These are phyloP conservation scores for Stomorhina lunata DNA, from an alignment of 2,888 invertebrate species.

Conservation along the genomic window DNA sequence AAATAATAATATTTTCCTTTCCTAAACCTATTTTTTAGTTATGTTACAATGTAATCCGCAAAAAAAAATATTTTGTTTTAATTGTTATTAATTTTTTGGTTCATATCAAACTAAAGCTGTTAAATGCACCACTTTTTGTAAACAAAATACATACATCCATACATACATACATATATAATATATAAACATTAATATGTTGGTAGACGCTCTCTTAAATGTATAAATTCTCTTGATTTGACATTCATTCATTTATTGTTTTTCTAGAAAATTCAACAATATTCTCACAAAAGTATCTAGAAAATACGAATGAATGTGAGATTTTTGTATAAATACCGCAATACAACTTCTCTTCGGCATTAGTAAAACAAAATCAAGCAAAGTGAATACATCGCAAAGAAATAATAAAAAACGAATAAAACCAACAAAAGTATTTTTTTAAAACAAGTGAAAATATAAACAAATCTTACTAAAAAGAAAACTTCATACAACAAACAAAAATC, in stretches of 20 bases:
- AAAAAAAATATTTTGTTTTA: no score
- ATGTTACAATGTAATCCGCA: no score
- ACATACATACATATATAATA: no score
- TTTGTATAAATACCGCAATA: conserved; percentile 59
- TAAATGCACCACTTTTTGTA: no score
- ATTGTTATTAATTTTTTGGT: no score
- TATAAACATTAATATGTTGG: no score
- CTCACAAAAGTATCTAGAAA: conserved; percentile 57
- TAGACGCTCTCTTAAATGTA: not conserved
- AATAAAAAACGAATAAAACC: not conserved
- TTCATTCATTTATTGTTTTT: not conserved
- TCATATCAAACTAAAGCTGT: no score
- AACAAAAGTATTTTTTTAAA: not conserved
- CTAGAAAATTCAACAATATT: conserved; percentile 45
- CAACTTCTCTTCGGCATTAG: conserved; percentile 45
- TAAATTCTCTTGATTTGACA: no score
- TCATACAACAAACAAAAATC: not conserved
- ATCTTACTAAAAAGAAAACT: not conserved
- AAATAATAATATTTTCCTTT: no score
- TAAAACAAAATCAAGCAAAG: conserved; percentile 48
- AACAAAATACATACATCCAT: no score
- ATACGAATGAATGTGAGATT: conserved; percentile 31
- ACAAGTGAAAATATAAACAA: not conserved
- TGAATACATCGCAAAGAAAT: conserved; percentile 19
- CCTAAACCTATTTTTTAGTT: no score